phyloP scores from a whole-genome alignment of 1,140 invertebrate genomes.

The Camponotus floridanus region DNA sequence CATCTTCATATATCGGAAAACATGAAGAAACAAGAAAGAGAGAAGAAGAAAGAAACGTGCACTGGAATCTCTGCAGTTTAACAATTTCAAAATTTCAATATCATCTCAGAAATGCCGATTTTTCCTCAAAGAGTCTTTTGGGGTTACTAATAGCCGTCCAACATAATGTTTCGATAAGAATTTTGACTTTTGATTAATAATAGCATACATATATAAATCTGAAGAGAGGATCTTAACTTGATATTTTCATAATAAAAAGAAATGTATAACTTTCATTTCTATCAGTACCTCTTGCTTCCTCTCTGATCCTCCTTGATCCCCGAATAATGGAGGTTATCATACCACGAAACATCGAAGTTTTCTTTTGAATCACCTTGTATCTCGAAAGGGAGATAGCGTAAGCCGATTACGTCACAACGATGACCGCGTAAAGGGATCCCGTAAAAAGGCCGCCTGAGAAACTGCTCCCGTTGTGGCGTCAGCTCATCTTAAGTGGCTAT shows the following conservation, averaged over 20 bases:
- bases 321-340: neutral
- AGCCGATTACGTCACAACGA: conserved; percentile 54
- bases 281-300: neutral
- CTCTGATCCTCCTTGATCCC: too few relatives aligned
- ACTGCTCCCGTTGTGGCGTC: conserved; percentile 26
- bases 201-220: neutral
- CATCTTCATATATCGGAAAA: neutral
- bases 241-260: neutral
- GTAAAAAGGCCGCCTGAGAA: conserved; percentile 42
- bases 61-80: neutral
- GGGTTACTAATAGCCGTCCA: too few relatives aligned
- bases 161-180: neutral
- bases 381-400: neutral
- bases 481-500: conserved; percentile 64
- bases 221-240: neutral
- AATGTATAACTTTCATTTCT: neutral
- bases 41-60: neutral
- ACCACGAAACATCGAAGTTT: neutral
- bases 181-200: neutral
- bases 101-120: neutral
- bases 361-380: conserved; percentile 18
- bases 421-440: conserved; percentile 44
- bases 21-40: neutral
- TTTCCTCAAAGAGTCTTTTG: neutral
- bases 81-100: neutral